Evolutionary conservation across 2,888 invertebrate genomes (phyloP).

Genomic region (Acleris cristana): DNA sequence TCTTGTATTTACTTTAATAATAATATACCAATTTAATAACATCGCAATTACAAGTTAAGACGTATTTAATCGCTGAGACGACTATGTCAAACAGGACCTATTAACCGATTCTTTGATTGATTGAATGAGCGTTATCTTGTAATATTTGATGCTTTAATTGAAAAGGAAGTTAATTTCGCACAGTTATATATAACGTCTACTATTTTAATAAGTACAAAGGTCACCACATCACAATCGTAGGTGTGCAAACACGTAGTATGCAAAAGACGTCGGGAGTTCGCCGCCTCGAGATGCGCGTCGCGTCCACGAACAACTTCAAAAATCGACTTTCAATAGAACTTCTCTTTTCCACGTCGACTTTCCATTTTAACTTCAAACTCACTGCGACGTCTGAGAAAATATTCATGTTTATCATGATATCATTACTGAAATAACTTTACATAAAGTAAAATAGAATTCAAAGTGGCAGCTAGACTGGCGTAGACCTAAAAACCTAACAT

Average conservation of each 20-base stretch:
- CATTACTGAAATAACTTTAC: conserved; percentile 24
- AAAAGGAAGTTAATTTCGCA: no score
- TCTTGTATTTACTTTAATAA: no score
- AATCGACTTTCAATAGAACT: conserved; percentile 77
- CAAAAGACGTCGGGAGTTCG: conserved; percentile 27
- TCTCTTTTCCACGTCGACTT: conserved; percentile 63
- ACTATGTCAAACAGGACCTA: no score
- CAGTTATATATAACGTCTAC: not conserved
- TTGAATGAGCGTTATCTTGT: no score
- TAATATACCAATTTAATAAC: no score
- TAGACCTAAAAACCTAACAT: conserved; percentile 14
- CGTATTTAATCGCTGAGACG: no score
- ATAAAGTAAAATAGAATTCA: conserved; percentile 14
- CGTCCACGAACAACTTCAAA: conserved; percentile 69
- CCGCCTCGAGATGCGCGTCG: conserved; percentile 50
- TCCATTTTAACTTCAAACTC: conserved; percentile 62
- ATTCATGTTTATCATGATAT: conserved; percentile 32
- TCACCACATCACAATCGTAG: conserved; percentile 10
- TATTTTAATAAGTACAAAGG: not conserved
- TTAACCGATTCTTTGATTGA: no score
- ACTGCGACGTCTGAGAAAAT: conserved; percentile 21
- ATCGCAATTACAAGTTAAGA: no score
- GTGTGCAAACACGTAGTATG: conserved; percentile 27
- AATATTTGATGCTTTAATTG: no score
- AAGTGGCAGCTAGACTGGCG: conserved; percentile 12